Percentiles rank a stretch among this genome's conserved stretches.
Evolutionary conservation across 53 echinoderm and acorn worm genomes (phyloP).

Genomic region (Antedon mediterranea): DNA sequence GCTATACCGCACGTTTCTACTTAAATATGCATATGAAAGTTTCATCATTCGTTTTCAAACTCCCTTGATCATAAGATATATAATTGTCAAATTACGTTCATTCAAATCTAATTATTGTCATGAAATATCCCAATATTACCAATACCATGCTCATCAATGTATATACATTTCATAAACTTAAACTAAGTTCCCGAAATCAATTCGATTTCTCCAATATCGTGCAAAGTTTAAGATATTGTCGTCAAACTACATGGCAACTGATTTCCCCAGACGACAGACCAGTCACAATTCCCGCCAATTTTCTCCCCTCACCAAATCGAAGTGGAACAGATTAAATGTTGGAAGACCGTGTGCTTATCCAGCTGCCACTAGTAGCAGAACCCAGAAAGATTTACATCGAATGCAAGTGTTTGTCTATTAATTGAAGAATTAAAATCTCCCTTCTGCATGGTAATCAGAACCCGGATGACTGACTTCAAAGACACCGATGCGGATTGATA

Average conservation of each 20-base stretch:
- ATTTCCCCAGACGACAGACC: not conserved
- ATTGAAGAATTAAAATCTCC: not conserved
- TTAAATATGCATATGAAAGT: not conserved
- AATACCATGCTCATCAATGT: not conserved
- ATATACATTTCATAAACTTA: not conserved
- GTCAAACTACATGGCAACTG: not conserved
- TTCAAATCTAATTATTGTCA: not conserved
- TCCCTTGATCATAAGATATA: not conserved
- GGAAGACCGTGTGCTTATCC: not conserved
- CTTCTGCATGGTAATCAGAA: not conserved
- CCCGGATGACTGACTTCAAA: conserved; percentile 1
- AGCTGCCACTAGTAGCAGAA: not conserved
- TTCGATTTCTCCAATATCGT: not conserved
- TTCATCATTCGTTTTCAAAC: not conserved
- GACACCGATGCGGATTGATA: not conserved
- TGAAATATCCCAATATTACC: not conserved
- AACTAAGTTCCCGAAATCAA: not conserved
- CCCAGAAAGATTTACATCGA: not conserved
- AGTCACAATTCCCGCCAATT: not conserved
- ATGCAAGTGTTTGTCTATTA: not conserved
- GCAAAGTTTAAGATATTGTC: not conserved
- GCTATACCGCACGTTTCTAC: not conserved
- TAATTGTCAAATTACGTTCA: not conserved
- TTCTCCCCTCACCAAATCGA: not conserved
- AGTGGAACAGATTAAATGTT: not conserved